A percentile compares a stretch with the other conserved stretches of the same genome.
phyloP scores from a whole-genome alignment of 2,113 vertebrate species.

The Gnathonemus echidnorhynchus region DNA sequence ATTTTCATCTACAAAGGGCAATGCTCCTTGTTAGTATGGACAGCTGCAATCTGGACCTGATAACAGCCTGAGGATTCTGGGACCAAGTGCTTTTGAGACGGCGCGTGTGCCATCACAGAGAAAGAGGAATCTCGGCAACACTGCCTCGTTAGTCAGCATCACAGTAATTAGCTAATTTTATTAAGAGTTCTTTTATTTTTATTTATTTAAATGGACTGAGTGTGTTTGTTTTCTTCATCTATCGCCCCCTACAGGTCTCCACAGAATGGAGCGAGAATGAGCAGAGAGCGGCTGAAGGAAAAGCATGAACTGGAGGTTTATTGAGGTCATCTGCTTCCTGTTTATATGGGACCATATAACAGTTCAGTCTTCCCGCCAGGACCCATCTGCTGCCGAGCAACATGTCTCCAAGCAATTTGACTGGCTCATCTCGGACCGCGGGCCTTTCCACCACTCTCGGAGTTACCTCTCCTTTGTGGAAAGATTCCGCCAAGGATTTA shows the following conservation, averaged over 20 bases:
- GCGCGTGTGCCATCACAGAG: slow-evolving; percentile 29
- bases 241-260: slow-evolving; percentile 76
- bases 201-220: slow-evolving; percentile 21
- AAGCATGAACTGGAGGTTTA: slow-evolving; percentile 99
- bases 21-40: slow-evolving; percentile 26
- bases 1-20: slow-evolving; percentile 47
- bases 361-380: slow-evolving; percentile 93
- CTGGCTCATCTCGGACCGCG: slow-evolving; percentile 99
- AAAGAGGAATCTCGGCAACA: slow-evolving; percentile 35
- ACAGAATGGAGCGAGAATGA: slow-evolving; percentile 99
- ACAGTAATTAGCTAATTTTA: slow-evolving; percentile 44
- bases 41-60: slow-evolving; percentile 26
- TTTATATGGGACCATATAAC: slow-evolving; percentile 99
- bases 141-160: slow-evolving; percentile 42
- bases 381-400: slow-evolving; percentile 87
- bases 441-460: slow-evolving; percentile 98
- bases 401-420: slow-evolving; percentile 99
- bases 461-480: slow-evolving; percentile 99
- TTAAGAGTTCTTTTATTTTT: slow-evolving; percentile 9
- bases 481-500: slow-evolving; percentile 99
- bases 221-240: slow-evolving; percentile 28
- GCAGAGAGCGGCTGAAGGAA: slow-evolving; percentile 97
- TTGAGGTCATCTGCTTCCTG: slow-evolving; percentile 99
- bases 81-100: slow-evolving; percentile 33
- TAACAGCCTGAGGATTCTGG: slow-evolving; percentile 22